Percentiles rank a stretch among this genome's conserved stretches.
These are phyloP conservation scores for Macropus fuliginosus DNA, from an alignment of 2,797 vertebrate genomes.

Conservation along the genomic window DNA sequence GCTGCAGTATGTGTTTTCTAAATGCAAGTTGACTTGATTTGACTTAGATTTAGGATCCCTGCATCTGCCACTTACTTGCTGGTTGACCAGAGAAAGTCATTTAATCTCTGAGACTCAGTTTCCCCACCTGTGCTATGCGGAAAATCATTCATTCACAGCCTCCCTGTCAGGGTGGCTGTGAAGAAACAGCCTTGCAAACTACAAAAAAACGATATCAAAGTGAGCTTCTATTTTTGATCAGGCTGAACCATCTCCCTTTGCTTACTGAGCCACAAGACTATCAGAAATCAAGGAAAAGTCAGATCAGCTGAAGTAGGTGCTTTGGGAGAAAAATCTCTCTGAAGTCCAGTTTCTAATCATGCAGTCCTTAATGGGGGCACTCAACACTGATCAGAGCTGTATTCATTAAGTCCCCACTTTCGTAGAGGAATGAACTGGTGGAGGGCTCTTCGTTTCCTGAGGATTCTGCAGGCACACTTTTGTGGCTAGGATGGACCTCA, in stretches of 20 bases:
- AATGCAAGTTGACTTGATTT: not conserved
- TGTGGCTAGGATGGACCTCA: not conserved
- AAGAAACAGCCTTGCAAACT: not conserved
- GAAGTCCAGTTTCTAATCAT: not conserved
- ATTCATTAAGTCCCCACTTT: not conserved
- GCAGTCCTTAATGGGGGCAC: not conserved
- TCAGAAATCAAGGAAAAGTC: not conserved
- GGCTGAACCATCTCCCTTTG: constrained; percentile 32
- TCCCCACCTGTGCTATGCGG: not conserved
- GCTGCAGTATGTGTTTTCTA: not conserved
- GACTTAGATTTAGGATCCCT: not conserved
- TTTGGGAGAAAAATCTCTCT: not conserved
- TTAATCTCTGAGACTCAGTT: not conserved
- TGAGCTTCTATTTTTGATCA: constrained; percentile 7
- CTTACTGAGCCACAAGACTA: constrained; percentile 4
- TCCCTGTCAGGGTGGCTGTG: not conserved
- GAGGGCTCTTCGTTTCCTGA: not conserved
- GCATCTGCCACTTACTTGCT: not conserved
- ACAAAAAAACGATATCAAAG: not conserved
- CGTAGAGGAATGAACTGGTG: not conserved
- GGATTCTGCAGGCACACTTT: not conserved
- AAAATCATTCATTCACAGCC: not conserved
- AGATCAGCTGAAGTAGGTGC: not conserved
- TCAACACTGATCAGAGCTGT: not conserved
- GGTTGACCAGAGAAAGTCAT: not conserved